phyloP scores from a whole-genome alignment of 2,113 vertebrate species.

The Monopterus albus region DNA sequence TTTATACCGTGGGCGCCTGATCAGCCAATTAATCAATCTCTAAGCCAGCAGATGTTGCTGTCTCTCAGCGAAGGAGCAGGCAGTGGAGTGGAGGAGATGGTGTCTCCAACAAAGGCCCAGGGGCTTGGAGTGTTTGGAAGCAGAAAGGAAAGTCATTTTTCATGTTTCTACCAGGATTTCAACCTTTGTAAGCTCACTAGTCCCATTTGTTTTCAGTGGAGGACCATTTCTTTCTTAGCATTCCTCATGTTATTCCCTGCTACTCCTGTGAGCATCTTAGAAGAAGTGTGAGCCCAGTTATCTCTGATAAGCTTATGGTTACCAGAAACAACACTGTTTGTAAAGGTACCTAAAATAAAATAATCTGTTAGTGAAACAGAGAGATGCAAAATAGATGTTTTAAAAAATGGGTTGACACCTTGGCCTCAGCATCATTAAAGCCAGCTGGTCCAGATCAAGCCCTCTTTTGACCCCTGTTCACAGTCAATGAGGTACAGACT shows the following conservation, averaged over 20 bases:
- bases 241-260: not conserved
- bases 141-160: constrained; percentile 56
- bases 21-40: constrained; percentile 82
- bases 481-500: constrained; percentile 51
- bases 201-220: constrained; percentile 6
- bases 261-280: not conserved
- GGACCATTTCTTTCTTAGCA: constrained; percentile 4
- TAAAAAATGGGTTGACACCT: constrained; percentile 23
- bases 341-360: not conserved
- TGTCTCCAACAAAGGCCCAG: constrained; percentile 64
- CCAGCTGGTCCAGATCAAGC: constrained; percentile 59
- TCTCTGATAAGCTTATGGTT: not conserved
- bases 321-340: not conserved
- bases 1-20: constrained; percentile 75
- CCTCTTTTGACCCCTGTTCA: constrained; percentile 50
- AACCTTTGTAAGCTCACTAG: constrained; percentile 8
- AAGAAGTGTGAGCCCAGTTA: not conserved
- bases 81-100: constrained; percentile 45
- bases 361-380: not conserved
- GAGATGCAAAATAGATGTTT: constrained; percentile 18
- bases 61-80: constrained; percentile 58
- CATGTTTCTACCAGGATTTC: constrained; percentile 54
- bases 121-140: constrained; percentile 51
- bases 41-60: constrained; percentile 74
- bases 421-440: constrained; percentile 51